These are phyloP conservation scores for Ovis aries DNA, from an alignment of 2,113 vertebrate species.

Conservation along the genomic window DNA sequence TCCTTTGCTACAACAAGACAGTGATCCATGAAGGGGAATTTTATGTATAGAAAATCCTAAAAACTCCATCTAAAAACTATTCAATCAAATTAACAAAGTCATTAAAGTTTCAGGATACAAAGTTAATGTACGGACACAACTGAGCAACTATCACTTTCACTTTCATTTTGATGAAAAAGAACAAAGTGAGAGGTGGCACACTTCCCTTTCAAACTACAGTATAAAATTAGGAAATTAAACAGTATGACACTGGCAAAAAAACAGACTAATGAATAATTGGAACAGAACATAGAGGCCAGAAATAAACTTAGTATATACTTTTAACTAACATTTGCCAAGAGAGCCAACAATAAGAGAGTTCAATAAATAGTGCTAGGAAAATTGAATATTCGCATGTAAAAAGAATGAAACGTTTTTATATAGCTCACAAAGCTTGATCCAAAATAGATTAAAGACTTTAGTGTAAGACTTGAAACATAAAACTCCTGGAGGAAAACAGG, in stretches of 20 bases:
- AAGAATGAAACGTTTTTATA: not conserved
- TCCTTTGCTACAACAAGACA: not conserved
- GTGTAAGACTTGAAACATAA: not conserved
- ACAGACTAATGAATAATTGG: not conserved
- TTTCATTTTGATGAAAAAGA: not conserved
- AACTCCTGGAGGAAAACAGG: not conserved
- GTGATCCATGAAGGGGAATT: not conserved
- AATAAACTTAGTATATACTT: not conserved
- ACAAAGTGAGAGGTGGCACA: not conserved
- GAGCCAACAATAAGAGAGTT: not conserved
- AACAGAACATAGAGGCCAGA: not conserved
- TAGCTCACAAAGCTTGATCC: not conserved
- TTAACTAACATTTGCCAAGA: not conserved
- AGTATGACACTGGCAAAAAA: not conserved
- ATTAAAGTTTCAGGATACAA: not conserved
- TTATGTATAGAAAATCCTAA: not conserved
- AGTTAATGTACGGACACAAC: not conserved
- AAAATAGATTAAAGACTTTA: not conserved
- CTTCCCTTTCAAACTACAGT: not conserved
- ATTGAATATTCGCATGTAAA: not conserved
- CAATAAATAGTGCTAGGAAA: not conserved
- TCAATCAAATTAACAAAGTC: not conserved
- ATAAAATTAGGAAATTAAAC: not conserved
- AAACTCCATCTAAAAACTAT: not conserved
- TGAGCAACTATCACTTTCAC: not conserved